These are phyloP conservation scores for Harpagoxenus sublaevis DNA, from an alignment of 2,888 invertebrate species.

Conservation along the genomic window DNA sequence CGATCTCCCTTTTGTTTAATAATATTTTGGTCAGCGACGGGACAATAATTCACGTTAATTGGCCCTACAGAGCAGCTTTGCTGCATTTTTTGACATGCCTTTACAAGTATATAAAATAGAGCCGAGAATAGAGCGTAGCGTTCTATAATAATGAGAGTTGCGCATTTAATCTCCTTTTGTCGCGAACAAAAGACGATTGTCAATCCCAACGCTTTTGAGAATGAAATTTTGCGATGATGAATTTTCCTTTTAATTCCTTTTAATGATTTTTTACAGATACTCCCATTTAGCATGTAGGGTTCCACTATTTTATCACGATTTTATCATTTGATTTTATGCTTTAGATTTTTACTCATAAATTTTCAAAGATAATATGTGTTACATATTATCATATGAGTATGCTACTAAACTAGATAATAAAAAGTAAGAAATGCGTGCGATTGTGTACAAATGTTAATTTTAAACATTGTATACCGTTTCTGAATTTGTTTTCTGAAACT, in stretches of 20 bases:
- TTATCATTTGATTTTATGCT: neutral
- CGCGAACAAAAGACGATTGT: neutral
- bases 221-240: neutral
- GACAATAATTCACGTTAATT: slow-evolving; percentile 37
- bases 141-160: neutral
- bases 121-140: neutral
- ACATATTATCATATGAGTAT: neutral
- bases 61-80: neutral
- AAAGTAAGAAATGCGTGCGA: neutral
- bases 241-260: neutral
- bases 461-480: neutral
- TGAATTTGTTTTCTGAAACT: neutral
- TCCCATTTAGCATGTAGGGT: neutral
- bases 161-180: neutral
- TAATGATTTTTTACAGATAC: neutral
- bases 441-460: neutral
- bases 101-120: neutral
- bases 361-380: neutral
- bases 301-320: neutral
- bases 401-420: neutral
- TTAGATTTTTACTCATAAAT: neutral
- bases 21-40: neutral
- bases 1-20: slow-evolving; percentile 36
- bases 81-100: neutral
- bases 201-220: neutral